Conservation (phyloP, 2,888 invertebrate species). For the Plemyria rubiginata region DNA sequence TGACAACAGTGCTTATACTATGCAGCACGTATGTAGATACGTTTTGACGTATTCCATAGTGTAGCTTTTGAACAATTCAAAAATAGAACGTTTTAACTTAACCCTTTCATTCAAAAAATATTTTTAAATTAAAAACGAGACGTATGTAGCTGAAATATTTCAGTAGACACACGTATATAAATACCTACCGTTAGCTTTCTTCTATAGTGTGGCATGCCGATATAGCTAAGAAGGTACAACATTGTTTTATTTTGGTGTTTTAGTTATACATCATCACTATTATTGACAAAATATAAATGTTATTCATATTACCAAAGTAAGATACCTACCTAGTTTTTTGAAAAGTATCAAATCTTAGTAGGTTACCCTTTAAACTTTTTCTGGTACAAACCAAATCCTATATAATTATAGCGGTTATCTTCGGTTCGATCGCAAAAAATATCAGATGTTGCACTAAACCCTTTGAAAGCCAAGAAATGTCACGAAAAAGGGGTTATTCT, state of each 20-base stretch:
- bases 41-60: slow-evolving; percentile 85
- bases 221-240: too few relatives aligned
- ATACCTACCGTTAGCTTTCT: slow-evolving; percentile 70
- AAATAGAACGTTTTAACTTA: slow-evolving; percentile 85
- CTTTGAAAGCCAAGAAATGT: slow-evolving; percentile 50
- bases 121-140: slow-evolving; percentile 81
- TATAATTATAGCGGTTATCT: slow-evolving; percentile 66
- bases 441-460: slow-evolving; percentile 64
- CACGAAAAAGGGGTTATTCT: slow-evolving; percentile 65
- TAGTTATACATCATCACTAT: too few relatives aligned
- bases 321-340: background rate
- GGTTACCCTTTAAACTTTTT: background rate
- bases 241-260: too few relatives aligned
- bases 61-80: slow-evolving; percentile 83
- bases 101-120: slow-evolving; percentile 84
- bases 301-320: too few relatives aligned
- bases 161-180: slow-evolving; percentile 49
- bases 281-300: too few relatives aligned
- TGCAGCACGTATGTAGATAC: slow-evolving; percentile 41
- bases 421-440: slow-evolving; percentile 59
- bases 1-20: slow-evolving; percentile 54
- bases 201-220: too few relatives aligned
- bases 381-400: slow-evolving; percentile 39
- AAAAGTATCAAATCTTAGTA: background rate
- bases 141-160: slow-evolving; percentile 78